Percentiles rank a stretch among this genome's conserved stretches.
phyloP scores from a whole-genome alignment of 2,113 vertebrate species.

The Dascyllus trimaculatus region DNA sequence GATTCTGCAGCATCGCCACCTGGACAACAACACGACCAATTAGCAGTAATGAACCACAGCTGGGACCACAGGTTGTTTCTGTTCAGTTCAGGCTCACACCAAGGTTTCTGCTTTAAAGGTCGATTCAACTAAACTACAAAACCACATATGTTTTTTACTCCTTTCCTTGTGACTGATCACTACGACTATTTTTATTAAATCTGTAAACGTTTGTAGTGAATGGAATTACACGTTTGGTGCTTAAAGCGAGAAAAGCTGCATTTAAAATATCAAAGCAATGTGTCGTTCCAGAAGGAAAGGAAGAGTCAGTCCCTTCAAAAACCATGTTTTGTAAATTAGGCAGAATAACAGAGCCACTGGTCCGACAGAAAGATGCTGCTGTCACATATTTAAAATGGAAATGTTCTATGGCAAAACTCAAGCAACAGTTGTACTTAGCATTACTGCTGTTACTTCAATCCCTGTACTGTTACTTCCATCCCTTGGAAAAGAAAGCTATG shows the following conservation, averaged over 20 bases:
- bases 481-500: too few species aligned
- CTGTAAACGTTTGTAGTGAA: background rate
- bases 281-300: too few species aligned
- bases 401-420: too few species aligned
- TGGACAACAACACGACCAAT: conserved; percentile 62
- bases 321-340: too few species aligned
- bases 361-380: too few species aligned
- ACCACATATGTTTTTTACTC: background rate
- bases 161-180: background rate
- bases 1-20: conserved; percentile 97
- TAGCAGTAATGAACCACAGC: conserved; percentile 15
- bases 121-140: background rate
- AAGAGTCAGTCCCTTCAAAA: too few species aligned
- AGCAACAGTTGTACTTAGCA: too few species aligned
- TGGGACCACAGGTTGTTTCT: background rate
- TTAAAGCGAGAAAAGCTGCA: background rate
- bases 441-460: too few species aligned
- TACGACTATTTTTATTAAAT: background rate
- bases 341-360: too few species aligned
- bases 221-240: background rate
- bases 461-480: too few species aligned
- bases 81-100: background rate
- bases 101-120: conserved; percentile 12
- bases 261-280: too few species aligned
- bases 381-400: too few species aligned